phyloP scores from a whole-genome alignment of 2,888 invertebrate genomes.

The Apocheima hispidaria region DNA sequence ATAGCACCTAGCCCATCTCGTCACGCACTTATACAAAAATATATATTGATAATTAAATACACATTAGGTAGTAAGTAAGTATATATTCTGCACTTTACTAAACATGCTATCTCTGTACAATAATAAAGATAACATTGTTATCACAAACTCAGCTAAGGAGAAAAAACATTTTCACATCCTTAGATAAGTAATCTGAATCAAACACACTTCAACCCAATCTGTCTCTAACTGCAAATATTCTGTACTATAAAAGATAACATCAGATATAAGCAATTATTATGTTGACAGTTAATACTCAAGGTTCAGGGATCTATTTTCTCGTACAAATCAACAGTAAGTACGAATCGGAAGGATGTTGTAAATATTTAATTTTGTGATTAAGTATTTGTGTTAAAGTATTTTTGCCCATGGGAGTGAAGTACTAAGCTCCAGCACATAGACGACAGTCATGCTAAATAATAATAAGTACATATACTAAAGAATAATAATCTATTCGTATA shows the following conservation, averaged over 20 bases:
- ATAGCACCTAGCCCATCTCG: no score
- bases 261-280: background rate
- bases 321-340: no score
- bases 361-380: no score
- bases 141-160: background rate
- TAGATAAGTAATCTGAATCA: slow-evolving; percentile 1
- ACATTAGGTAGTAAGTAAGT: slow-evolving; percentile 8
- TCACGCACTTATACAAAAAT: background rate
- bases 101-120: background rate
- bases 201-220: slow-evolving; percentile 12
- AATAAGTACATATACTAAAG: no score
- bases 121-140: slow-evolving; percentile 7
- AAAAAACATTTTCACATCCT: slow-evolving; percentile 4
- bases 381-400: no score
- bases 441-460: no score
- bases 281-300: background rate
- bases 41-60: background rate
- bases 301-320: background rate
- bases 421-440: no score
- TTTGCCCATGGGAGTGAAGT: no score
- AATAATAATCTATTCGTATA: no score
- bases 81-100: slow-evolving; percentile 7
- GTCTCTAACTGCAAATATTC: slow-evolving; percentile 13
- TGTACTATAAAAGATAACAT: background rate
- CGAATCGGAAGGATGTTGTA: no score